Percentiles rank a stretch among this genome's conserved stretches.
Evolutionary conservation across 1,140 invertebrate species (phyloP).

Genomic region (Campoletis sonorensis): DNA sequence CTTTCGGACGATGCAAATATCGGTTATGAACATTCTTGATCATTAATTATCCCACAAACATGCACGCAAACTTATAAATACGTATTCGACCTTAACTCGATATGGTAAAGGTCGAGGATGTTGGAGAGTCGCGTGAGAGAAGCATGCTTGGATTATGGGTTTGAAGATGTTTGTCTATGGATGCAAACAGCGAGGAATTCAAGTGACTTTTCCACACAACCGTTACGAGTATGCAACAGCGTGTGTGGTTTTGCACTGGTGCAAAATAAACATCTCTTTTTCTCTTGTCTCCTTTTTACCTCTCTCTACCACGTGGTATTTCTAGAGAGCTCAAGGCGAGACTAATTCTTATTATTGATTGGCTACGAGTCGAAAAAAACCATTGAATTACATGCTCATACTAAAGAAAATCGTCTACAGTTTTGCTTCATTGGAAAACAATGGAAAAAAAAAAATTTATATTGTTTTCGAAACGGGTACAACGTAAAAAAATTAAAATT

Average conservation of each 20-base stretch:
- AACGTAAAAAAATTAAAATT: too few relatives aligned
- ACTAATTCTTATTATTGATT: too few relatives aligned
- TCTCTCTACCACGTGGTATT: too few relatives aligned
- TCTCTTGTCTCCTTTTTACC: neutral
- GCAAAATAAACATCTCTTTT: neutral
- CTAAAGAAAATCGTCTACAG: too few relatives aligned
- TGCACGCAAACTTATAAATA: neutral
- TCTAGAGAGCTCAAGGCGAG: too few relatives aligned
- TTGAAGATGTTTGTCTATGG: neutral
- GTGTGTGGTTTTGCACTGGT: neutral
- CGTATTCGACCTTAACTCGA: neutral
- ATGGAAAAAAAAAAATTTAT: too few relatives aligned
- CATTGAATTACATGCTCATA: too few relatives aligned
- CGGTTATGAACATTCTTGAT: neutral
- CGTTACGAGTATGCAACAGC: neutral
- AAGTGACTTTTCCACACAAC: neutral
- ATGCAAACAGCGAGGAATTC: conserved; percentile 1
- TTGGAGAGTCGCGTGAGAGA: neutral
- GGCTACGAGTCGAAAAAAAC: too few relatives aligned
- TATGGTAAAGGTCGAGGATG: conserved; percentile 3
- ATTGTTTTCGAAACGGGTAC: too few relatives aligned
- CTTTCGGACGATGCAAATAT: neutral
- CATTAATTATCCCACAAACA: neutral
- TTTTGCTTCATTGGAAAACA: too few relatives aligned
- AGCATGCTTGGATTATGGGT: neutral